Conservation (phyloP, 1,140 invertebrate species). For the Drosophila ironensis region DNA sequence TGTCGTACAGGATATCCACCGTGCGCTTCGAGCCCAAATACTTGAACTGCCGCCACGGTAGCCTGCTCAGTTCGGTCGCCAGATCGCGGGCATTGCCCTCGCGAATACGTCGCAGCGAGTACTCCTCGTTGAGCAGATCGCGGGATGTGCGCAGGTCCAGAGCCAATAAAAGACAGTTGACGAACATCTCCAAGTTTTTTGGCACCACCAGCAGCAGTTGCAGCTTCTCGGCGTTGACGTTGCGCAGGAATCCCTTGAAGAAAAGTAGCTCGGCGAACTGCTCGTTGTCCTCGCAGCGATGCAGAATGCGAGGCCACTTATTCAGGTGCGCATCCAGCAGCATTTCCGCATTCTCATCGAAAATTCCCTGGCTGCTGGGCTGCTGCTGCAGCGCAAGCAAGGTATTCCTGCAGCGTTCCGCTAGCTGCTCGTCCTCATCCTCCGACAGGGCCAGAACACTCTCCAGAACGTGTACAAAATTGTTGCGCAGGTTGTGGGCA, state of each 20-base stretch:
- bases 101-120: constrained; percentile 44
- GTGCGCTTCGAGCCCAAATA: constrained; percentile 50
- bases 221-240: constrained; percentile 48
- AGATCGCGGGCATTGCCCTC: constrained; percentile 33
- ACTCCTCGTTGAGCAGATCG: constrained; percentile 69
- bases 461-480: constrained; percentile 69
- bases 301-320: constrained; percentile 66
- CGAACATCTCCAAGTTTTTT: constrained; percentile 69
- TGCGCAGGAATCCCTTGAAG: constrained; percentile 71
- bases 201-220: constrained; percentile 56
- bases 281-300: constrained; percentile 69
- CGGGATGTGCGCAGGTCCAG: constrained; percentile 46
- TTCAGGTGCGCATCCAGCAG: constrained; percentile 65
- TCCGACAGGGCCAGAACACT: constrained; percentile 67
- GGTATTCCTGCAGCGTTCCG: constrained; percentile 32
- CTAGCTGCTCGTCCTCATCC: constrained; percentile 54
- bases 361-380: constrained; percentile 37
- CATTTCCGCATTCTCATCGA: constrained; percentile 69
- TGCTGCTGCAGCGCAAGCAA: constrained; percentile 41
- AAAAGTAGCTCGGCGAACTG: constrained; percentile 71
- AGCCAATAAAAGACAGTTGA: constrained; percentile 57
- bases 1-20: constrained; percentile 47
- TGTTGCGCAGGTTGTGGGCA: constrained; percentile 53
- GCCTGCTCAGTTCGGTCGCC: constrained; percentile 26
- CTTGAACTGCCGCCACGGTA: constrained; percentile 73